A percentile compares a stretch with the other conserved stretches of the same genome.
These are phyloP conservation scores for Limnephilus lunatus DNA, from an alignment of 2,888 invertebrate species.

Conservation along the genomic window DNA sequence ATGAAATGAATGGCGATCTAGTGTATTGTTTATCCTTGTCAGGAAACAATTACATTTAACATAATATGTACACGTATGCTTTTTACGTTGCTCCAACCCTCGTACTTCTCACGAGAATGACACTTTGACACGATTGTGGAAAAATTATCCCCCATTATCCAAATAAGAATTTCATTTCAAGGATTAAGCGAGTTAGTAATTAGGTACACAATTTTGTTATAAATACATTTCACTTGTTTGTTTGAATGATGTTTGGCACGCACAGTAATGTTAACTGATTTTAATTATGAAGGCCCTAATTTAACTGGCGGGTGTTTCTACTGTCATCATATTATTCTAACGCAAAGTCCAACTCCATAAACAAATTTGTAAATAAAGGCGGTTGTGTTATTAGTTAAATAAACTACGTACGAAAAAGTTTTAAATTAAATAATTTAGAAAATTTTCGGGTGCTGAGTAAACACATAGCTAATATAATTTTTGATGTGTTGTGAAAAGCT, in stretches of 20 bases:
- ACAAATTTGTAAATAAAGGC: neutral
- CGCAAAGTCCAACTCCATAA: neutral
- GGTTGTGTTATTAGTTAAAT: neutral
- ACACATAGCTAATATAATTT: neutral
- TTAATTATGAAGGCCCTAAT: neutral
- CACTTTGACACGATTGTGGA: conserved; percentile 32
- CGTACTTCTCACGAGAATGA: conserved; percentile 5
- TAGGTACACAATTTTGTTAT: conserved; percentile 5
- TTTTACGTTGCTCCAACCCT: neutral
- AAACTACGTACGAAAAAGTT: neutral
- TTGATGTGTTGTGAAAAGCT: neutral
- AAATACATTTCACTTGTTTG: conserved; percentile 7
- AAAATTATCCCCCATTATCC: conserved; percentile 1
- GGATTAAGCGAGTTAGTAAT: conserved; percentile 13
- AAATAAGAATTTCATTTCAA: conserved; percentile 22
- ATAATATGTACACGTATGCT: neutral
- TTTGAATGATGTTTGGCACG: conserved; percentile 20
- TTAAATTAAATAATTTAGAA: neutral
- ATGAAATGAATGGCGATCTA: neutral
- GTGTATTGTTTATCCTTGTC: neutral
- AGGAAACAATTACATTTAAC: neutral
- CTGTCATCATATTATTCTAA: neutral
- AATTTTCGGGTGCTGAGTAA: too few relatives aligned
- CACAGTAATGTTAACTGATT: neutral
- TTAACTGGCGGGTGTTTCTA: neutral